Evolutionary conservation across 2,113 vertebrate species (phyloP), one percentile per base, ranked within the genome.

Genomic region (Brachionichthys hirsutus): DNA sequence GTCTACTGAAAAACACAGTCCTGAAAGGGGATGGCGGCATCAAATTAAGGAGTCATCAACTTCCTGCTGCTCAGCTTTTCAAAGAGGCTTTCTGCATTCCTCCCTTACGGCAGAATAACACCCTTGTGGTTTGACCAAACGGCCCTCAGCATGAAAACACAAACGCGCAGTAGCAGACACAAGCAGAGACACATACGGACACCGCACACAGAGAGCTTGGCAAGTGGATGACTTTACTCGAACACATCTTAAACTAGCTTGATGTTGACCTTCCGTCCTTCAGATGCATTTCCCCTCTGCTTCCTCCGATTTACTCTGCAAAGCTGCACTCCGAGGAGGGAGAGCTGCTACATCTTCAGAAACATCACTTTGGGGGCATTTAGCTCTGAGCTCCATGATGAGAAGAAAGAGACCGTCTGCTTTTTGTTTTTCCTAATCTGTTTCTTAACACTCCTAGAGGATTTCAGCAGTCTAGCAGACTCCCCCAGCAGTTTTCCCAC

Each of bases 11-110:
- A n/a, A n/a, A n/a, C n/a, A n/a, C n/a, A n/a, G n/a, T n/a, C n/a
- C n/a, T n/a, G n/a, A n/a, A n/a, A 22, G 66, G 66, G 62, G 52
- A 49, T 35, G 11, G 44, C 1, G 14, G 70, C 56, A 34, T 41
- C 64, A 54, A 73, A 82, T 80, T 76, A 75, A 64, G 35, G 30
- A 70, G 63, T 80, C 79, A 64, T 70, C 56, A 72, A 59, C 51
- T 70, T 76, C 42, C 43, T 63, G 61, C 65, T 42, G 34, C 62
- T 70, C 69, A 77, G 59, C 77, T 67, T 65, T 66, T 38, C 10
- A 82, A 81, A 80, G 62, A 70, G 59, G 65, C 74, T 78, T 83
- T 65, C 62, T 62, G 56, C 15, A 38, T 54, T 75, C 53, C 48
- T 58, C 4, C 43, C 54, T 78, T 51, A 81, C 50, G 16, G 41